Conservation (phyloP, 53 echinoderm and acorn worm genomes). For the Crossaster papposus region DNA sequence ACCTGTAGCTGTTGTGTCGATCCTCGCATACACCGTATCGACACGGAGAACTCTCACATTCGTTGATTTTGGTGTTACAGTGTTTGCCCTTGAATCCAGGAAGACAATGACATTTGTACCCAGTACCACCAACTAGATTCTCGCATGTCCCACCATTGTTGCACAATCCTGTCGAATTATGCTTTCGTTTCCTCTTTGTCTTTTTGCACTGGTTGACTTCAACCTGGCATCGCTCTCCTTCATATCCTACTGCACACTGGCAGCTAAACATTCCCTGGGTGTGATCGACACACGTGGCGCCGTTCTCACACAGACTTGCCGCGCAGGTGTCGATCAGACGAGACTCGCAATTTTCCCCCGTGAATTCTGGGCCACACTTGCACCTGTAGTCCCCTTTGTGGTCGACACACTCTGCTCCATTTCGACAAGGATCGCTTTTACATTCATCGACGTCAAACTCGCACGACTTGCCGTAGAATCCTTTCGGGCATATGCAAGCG, state of each 20-base stretch:
- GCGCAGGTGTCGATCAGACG: conserved; percentile 73
- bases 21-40: conserved; percentile 77
- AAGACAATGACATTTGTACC: conserved; percentile 77
- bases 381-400: conserved; percentile 80
- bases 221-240: conserved; percentile 79
- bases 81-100: conserved; percentile 86
- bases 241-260: conserved; percentile 76
- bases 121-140: conserved; percentile 75
- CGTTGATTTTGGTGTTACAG: conserved; percentile 83
- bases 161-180: conserved; percentile 62
- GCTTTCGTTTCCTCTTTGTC: conserved; percentile 24
- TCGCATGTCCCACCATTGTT: conserved; percentile 92
- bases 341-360: conserved; percentile 78
- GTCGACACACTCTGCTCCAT: conserved; percentile 78
- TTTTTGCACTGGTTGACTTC: conserved; percentile 81
- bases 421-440: conserved; percentile 75
- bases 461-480: conserved; percentile 89
- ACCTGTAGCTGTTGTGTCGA: conserved; percentile 60
- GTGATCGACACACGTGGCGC: conserved; percentile 72
- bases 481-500: conserved; percentile 77
- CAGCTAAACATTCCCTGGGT: conserved; percentile 78
- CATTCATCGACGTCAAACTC: conserved; percentile 88
- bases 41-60: conserved; percentile 89
- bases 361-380: conserved; percentile 66
- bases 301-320: conserved; percentile 71